Conservation (phyloP, 2,113 vertebrate genomes). For the Etia nguti region DNA sequence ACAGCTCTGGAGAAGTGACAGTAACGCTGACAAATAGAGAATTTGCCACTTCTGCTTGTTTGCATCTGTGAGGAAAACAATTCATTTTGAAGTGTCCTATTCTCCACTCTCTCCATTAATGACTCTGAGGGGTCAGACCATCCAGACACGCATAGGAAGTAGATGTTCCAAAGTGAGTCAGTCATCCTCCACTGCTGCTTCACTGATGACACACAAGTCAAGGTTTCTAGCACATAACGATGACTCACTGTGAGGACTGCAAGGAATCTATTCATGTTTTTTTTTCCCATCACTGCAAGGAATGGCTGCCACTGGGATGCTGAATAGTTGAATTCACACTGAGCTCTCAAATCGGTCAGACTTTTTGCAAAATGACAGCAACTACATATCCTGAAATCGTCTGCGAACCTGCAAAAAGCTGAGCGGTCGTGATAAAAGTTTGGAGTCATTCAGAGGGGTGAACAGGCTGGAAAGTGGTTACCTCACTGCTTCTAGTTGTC, state of each 20-base stretch:
- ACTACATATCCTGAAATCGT: neutral
- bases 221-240: constrained; percentile 32
- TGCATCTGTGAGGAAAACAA: constrained; percentile 3
- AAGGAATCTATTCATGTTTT: neutral
- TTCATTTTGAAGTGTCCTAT: neutral
- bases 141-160: neutral
- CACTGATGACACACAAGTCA: constrained; percentile 20
- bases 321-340: neutral
- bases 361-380: neutral
- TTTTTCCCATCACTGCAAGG: neutral
- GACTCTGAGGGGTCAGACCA: neutral
- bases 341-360: rapidly evolving
- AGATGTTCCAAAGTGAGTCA: constrained; percentile 24
- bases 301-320: neutral
- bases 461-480: constrained; percentile 45
- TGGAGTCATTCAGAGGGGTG: constrained; percentile 41
- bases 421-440: constrained; percentile 46
- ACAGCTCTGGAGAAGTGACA: neutral
- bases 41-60: neutral
- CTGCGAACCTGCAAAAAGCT: neutral
- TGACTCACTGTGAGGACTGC: constrained; percentile 47
- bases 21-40: neutral
- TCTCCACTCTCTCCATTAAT: neutral
- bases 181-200: constrained; percentile 20
- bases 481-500: constrained; percentile 65